Evolutionary conservation across 2,113 vertebrate genomes (phyloP).

Genomic region (Datnioides undecimradiatus): DNA sequence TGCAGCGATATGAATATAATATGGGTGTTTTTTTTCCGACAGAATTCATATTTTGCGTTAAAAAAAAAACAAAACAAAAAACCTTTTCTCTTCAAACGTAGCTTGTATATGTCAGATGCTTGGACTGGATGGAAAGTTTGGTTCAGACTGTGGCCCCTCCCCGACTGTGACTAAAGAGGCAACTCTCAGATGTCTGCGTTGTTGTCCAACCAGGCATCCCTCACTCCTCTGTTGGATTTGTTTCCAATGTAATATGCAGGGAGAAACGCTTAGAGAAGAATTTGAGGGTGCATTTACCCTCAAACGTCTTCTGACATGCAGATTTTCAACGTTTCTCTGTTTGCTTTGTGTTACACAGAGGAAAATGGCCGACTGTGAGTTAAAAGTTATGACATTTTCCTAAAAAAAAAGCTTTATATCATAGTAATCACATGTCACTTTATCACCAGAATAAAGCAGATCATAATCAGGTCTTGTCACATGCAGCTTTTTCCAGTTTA

Average conservation of each 20-base stretch:
- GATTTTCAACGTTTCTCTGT: slow-evolving; percentile 10
- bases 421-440: not conserved
- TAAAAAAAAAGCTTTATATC: slow-evolving; percentile 1
- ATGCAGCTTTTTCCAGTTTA: not conserved
- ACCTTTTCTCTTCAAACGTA: not conserved
- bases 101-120: too few species aligned
- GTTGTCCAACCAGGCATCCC: not conserved
- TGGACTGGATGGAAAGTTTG: not conserved
- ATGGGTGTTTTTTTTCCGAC: not conserved
- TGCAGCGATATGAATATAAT: not conserved
- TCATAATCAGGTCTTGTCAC: not conserved
- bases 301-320: slow-evolving; percentile 12
- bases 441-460: not conserved
- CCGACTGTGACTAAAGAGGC: not conserved
- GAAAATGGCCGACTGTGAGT: too few species aligned
- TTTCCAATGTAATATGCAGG: not conserved
- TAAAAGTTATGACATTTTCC: too few species aligned
- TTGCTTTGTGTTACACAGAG: slow-evolving; percentile 2
- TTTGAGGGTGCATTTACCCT: not conserved
- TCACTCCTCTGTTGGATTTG: not conserved
- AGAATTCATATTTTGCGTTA: not conserved
- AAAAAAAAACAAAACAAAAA: not conserved
- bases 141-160: not conserved
- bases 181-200: not conserved
- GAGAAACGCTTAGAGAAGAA: not conserved